A percentile compares a stretch with the other conserved stretches of the same genome.
Evolutionary conservation across 2,797 vertebrate species (phyloP).

Genomic region (Galagoides demidoff): DNA sequence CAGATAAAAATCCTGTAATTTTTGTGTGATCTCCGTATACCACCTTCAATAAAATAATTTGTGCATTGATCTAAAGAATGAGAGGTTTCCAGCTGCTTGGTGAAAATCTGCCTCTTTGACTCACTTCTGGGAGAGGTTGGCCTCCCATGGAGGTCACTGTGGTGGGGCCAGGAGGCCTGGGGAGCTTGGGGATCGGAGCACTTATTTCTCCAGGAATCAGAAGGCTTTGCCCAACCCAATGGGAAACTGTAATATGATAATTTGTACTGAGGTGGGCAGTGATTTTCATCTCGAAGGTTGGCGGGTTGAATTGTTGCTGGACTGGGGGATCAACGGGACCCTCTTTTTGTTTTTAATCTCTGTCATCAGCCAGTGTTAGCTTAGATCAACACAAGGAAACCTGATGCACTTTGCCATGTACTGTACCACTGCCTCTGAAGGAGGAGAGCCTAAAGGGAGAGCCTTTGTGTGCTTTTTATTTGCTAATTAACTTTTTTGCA

Average conservation of each 20-base stretch:
- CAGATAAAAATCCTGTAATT: conserved; percentile 31
- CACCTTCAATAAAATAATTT: conserved; percentile 57
- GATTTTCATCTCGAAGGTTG: conserved; percentile 75
- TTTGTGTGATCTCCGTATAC: conserved; percentile 4
- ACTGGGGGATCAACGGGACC: conserved; percentile 52
- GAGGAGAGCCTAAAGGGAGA: background rate
- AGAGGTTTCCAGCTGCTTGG: conserved; percentile 60
- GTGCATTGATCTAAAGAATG: conserved; percentile 61
- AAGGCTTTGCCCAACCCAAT: conserved; percentile 77
- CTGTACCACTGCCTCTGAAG: background rate
- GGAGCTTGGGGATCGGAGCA: conserved; percentile 82
- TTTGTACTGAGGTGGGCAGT: conserved; percentile 78
- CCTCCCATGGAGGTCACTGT: conserved; percentile 79
- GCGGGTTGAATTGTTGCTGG: conserved; percentile 62
- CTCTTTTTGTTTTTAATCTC: conserved; percentile 3
- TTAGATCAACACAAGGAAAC: conserved; percentile 57
- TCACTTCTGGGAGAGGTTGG: conserved; percentile 74
- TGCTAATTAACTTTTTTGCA: conserved; percentile 40
- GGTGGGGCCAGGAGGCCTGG: conserved; percentile 84
- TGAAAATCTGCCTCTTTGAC: conserved; percentile 47
- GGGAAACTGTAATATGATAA: conserved; percentile 78
- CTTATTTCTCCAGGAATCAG: conserved; percentile 86
- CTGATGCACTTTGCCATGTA: conserved; percentile 13
- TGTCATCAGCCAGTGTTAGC: conserved; percentile 50
- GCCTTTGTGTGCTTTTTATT: conserved; percentile 49